Percentiles rank a stretch among this genome's conserved stretches.
Conservation (phyloP, 1,140 invertebrate genomes). For the Brachionus plicatilis region DNA sequence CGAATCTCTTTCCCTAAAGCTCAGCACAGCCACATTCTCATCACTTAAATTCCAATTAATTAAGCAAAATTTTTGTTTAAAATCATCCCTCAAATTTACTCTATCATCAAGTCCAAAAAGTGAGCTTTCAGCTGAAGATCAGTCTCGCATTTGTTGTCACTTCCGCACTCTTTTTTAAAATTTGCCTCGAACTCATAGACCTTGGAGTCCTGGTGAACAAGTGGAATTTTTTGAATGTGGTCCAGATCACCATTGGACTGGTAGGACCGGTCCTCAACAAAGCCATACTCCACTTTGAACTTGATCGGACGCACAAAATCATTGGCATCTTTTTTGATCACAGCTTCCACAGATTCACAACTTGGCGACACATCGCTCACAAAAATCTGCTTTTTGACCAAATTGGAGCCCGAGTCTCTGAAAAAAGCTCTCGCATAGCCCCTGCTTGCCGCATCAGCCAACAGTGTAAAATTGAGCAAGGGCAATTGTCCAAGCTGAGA, state of each 20-base stretch:
- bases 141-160: not conserved
- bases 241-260: not conserved
- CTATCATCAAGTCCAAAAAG: slow-evolving; percentile 7
- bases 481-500: not conserved
- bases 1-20: slow-evolving; percentile 39
- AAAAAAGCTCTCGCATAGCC: not conserved
- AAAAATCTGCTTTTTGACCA: not conserved
- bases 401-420: not conserved
- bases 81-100: not conserved
- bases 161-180: slow-evolving; percentile 39
- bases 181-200: slow-evolving; percentile 16
- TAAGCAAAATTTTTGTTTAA: not conserved
- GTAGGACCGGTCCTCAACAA: not conserved
- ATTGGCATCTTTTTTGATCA: slow-evolving; percentile 21
- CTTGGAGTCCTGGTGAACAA: slow-evolving; percentile 1
- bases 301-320: slow-evolving; percentile 34
- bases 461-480: not conserved
- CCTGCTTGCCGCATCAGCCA: not conserved
- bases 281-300: not conserved
- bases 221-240: not conserved
- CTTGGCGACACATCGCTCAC: not conserved
- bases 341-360: not conserved
- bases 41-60: not conserved
- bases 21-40: not conserved
- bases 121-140: slow-evolving; percentile 3